A percentile compares a stretch with the other conserved stretches of the same genome.
These are phyloP conservation scores for Xestobium rufovillosum DNA, from an alignment of 2,888 invertebrate species.

Conservation along the genomic window DNA sequence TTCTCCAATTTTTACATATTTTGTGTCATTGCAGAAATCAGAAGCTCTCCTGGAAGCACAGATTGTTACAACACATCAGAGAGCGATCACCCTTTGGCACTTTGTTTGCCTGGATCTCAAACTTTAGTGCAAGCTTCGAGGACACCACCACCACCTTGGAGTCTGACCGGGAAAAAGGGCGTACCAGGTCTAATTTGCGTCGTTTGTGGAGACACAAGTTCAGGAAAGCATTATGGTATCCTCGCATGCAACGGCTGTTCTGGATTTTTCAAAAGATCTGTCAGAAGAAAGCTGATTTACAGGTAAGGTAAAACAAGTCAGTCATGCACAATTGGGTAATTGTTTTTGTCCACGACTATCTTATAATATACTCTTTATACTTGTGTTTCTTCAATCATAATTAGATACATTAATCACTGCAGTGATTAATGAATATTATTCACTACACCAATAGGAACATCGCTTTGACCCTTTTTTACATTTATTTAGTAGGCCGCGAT, in stretches of 20 bases:
- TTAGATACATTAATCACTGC: no score
- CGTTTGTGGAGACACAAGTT: conserved; percentile 94
- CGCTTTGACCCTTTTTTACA: no score
- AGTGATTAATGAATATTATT: no score
- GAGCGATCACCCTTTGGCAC: conserved; percentile 50
- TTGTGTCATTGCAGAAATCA: conserved; percentile 37
- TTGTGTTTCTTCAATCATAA: no score
- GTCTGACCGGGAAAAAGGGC: conserved; percentile 48
- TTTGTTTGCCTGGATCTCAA: conserved; percentile 52
- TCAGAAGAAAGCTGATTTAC: conserved; percentile 92
- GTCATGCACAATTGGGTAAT: no score
- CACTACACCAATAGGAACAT: no score
- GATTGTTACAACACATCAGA: conserved; percentile 39
- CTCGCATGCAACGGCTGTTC: conserved; percentile 98
- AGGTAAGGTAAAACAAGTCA: conserved; percentile 54
- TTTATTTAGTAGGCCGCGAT: no score
- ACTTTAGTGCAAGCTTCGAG: conserved; percentile 58
- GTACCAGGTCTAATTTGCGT: conserved; percentile 81
- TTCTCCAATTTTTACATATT: no score
- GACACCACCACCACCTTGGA: conserved; percentile 52
- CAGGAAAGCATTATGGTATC: conserved; percentile 96
- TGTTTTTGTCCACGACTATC: no score
- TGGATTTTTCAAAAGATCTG: conserved; percentile 97
- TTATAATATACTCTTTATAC: no score
- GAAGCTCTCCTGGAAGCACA: conserved; percentile 39